A percentile compares a stretch with the other conserved stretches of the same genome.
Conservation (phyloP, 2,797 vertebrate genomes). For the Silurus lanzhouensis region DNA sequence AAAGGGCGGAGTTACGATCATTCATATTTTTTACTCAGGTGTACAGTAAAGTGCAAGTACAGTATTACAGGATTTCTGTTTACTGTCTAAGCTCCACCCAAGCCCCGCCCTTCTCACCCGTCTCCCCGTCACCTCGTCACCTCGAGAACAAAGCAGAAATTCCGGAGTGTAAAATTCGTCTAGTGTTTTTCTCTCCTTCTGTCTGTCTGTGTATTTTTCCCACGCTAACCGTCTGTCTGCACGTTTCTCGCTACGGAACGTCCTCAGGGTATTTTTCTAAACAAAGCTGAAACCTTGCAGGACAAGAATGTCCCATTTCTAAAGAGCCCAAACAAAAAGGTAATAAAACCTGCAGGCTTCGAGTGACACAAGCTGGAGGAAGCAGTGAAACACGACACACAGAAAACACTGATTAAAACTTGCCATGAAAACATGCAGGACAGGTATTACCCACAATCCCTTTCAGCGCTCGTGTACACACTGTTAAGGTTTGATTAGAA, state of each 20-base stretch:
- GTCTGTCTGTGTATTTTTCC: not conserved
- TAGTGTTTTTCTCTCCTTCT: not conserved
- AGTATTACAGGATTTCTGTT: constrained; percentile 1
- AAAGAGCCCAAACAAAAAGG: not conserved
- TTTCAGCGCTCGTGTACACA: not conserved
- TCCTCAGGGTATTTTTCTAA: not conserved
- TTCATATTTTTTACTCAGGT: not conserved
- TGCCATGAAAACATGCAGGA: constrained; percentile 14
- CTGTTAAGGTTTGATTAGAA: not conserved
- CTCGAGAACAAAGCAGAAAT: not conserved
- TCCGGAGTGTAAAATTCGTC: not conserved
- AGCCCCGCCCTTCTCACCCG: not conserved
- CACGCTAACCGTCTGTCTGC: not conserved
- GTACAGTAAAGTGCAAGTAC: no score
- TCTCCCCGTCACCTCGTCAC: not conserved
- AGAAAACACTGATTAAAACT: not conserved
- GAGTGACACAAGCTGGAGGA: not conserved
- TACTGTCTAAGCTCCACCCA: not conserved
- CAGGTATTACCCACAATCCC: constrained; percentile 26
- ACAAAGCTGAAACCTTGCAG: constrained; percentile 15
- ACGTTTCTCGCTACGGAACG: not conserved
- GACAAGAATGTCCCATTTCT: constrained; percentile 1
- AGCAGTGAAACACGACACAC: not conserved
- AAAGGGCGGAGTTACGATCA: not conserved
- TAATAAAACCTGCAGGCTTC: not conserved